Conservation (phyloP, 1,140 invertebrate species). For the Eupeodes corollae region DNA sequence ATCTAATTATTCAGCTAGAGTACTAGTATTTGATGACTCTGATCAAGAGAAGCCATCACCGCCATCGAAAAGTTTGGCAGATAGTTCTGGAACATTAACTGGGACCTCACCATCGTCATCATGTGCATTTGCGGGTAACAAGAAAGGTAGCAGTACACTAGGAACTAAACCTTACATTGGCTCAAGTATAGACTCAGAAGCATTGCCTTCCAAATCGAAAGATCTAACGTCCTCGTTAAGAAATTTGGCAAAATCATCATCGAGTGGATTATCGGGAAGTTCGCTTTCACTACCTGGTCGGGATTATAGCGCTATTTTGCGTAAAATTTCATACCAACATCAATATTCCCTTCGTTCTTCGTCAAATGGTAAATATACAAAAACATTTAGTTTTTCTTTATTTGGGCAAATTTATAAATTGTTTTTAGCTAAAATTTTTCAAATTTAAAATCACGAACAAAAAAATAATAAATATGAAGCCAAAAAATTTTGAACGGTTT, state of each 20-base stretch:
- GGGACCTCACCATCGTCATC: no score
- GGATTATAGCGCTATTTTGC: slow-evolving; percentile 23
- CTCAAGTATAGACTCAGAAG: no score
- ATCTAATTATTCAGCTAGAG: slow-evolving; percentile 29
- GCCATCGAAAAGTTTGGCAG: background rate
- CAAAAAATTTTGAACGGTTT: no score
- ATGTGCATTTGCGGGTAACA: no score
- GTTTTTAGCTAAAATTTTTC: background rate
- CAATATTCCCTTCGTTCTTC: slow-evolving; percentile 28
- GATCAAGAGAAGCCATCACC: slow-evolving; percentile 20
- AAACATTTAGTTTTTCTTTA: background rate
- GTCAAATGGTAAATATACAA: slow-evolving; percentile 20
- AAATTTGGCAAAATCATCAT: slow-evolving; percentile 33
- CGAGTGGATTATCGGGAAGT: slow-evolving; percentile 26
- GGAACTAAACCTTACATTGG: no score
- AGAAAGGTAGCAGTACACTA: no score
- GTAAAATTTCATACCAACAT: slow-evolving; percentile 34
- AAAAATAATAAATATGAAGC: no score
- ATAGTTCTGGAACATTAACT: background rate
- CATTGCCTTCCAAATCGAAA: no score
- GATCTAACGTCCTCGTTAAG: background rate
- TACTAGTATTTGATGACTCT: slow-evolving; percentile 31
- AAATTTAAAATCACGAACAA: background rate
- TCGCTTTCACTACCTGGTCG: slow-evolving; percentile 24
- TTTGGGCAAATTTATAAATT: background rate